Evolutionary conservation across 2,797 vertebrate species (phyloP), one percentile per base, ranked within the genome.

Genomic region (Salarias fasciatus): DNA sequence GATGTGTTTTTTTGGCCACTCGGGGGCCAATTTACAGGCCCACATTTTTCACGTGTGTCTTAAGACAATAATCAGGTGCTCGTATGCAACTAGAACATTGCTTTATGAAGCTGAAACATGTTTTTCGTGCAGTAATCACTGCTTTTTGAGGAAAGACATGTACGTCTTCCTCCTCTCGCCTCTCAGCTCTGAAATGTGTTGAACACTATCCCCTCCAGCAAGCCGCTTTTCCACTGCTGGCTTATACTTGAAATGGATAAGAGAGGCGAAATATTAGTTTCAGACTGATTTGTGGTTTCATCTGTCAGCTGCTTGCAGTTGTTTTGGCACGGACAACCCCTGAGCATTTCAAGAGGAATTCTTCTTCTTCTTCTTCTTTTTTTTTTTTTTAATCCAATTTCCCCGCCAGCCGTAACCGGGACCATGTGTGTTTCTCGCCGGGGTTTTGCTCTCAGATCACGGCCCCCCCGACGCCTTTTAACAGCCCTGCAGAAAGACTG

Each of bases 361-460:
- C n/a, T 71, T 24, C 3, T 24, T n/a, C n/a, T n/a, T n/a, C n/a
- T n/a, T n/a, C n/a, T n/a, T n/a, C n/a, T n/a, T n/a, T 3, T 24
- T 24, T 24, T 24, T 24, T 83, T 74, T 79, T 82, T 87, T 24
- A 85, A 88, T 89, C 69, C 86, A 72, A 86, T 90, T 88, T 77
- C 86, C 61, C 87, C 77, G 18, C 18, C 67, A 8, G 55, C 42
- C 5, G 40, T 82, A 90, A 86, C 11, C 64, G 74, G 86, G 76
- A 91, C 81, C 92, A 91, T 84, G 80, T 92, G 92, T 45, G 55
- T 72, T 78, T 80, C n/a, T 89, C 78, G 56, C 45, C 80, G 83
- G 54, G 77, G 77, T 62, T n/a, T 67, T 2, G 53, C 58, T 72
- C 69, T 72, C 54, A 69, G 75, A 89, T 87, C 84, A 59, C 73